These are phyloP conservation scores for Anguilla pacifica DNA, from an alignment of 2,797 vertebrate genomes.

Conservation along the genomic window DNA sequence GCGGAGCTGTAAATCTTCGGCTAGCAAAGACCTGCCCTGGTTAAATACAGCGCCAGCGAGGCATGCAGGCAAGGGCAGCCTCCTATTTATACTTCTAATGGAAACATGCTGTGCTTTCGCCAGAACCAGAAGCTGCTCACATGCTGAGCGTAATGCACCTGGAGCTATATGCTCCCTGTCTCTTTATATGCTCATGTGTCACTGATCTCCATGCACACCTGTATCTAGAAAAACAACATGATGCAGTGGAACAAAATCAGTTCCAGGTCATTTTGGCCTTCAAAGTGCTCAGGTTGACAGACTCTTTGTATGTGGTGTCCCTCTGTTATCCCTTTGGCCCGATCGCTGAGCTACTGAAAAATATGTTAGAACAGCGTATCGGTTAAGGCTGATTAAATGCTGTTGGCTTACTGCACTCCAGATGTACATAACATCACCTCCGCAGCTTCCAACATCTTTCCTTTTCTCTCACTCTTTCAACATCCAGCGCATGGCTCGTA, in stretches of 20 bases:
- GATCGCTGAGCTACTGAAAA: neutral
- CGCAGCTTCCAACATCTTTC: neutral
- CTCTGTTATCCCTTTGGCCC: neutral
- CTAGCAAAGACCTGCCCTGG: conserved; percentile 14
- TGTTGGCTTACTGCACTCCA: neutral
- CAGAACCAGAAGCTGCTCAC: neutral
- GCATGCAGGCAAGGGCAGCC: conserved; percentile 14
- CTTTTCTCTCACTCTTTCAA: no score
- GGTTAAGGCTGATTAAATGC: neutral
- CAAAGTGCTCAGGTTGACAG: neutral
- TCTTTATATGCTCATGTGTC: neutral
- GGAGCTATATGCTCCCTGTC: neutral
- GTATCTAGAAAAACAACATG: neutral
- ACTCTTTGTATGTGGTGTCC: neutral
- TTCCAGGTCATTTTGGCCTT: neutral
- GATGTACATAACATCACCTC: neutral
- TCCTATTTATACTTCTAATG: neutral
- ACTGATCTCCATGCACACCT: neutral
- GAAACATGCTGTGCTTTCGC: neutral
- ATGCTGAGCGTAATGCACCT: neutral
- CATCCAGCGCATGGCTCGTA: neutral
- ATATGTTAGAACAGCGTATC: neutral
- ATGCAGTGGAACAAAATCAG: neutral
- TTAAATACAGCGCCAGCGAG: neutral
- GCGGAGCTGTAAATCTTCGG: conserved; percentile 2